phyloP scores from a whole-genome alignment of 2,797 vertebrate species.

The Prunella strophiata region DNA sequence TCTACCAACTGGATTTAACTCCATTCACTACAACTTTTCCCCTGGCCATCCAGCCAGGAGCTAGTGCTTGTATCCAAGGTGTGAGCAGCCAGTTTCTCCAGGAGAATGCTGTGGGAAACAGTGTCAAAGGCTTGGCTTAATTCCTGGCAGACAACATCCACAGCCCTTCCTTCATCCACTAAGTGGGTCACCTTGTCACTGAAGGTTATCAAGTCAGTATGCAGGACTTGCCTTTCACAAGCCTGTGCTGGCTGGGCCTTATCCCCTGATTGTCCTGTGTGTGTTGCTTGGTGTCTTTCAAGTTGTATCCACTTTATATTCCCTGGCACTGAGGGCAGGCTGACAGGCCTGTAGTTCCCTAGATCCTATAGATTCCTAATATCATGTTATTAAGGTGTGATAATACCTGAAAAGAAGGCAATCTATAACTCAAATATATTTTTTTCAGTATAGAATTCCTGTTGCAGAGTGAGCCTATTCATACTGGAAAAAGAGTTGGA shows the following conservation, averaged over 20 bases:
- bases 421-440: background rate
- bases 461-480: background rate
- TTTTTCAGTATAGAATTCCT: background rate
- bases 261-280: background rate
- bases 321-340: background rate
- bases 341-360: background rate
- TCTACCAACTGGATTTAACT: background rate
- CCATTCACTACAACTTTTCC: background rate
- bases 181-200: background rate
- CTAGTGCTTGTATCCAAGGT: background rate
- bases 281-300: background rate
- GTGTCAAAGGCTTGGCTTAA: background rate
- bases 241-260: background rate
- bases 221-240: background rate
- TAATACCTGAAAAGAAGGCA: background rate
- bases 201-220: background rate
- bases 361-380: background rate
- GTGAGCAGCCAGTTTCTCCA: background rate
- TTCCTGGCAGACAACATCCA: background rate
- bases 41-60: background rate
- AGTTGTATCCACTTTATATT: background rate
- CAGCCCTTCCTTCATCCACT: background rate
- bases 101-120: background rate
- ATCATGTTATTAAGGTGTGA: background rate
- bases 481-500: background rate